Base-by-base conservation (phyloP, 2,797 vertebrate species). In the Parauchenoglanis punctatus region DNA sequence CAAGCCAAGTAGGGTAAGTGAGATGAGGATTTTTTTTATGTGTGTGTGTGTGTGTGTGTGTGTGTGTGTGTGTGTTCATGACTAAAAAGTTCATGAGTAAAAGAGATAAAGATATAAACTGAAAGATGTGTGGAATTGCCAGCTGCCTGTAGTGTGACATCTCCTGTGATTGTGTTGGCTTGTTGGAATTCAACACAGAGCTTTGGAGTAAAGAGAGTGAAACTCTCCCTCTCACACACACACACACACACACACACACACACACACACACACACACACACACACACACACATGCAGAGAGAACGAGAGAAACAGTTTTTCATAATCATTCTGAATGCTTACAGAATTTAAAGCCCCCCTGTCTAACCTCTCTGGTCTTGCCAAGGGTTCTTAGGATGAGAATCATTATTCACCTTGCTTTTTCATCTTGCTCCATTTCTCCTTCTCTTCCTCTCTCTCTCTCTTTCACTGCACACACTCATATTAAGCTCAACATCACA, bases 151-250 rank as follows among this genome's bases (percentile, higher is more conserved):
- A 52, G 28, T 35, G 15, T 58, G n/a, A 11, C n/a, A 0, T 78
- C 28, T 56, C 52, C 31, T 40, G 10, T 59, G 28, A 59, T 4
- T 25, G 11, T 40, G 31, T 59, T 44, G 23, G 35, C 20, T 61
- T 61, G 77, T 81, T 61, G 18, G 56, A 61, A 81, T 81, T 81
- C 78, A 81, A 25, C 77, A 59, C 31, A 17, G 46, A 35, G 56
- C 11, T 25, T 25, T 81, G 56, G 56, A 25, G 31, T 61, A 40
- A 25, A 40, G 31, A 40, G 31, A 81, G 58, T 61, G 35, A 81
- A 44, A 15, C 5, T 61, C 56, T 61, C 20, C 11, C 23, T 11
- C 20, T 61, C 35, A 80, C 35, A 35, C 54, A 56, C 7, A 77
- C 5, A 46, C 17, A 28, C 0, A 35, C 35, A 35, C 35, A 35